These are phyloP conservation scores for Carettochelys insculpta DNA, from an alignment of 2,113 vertebrate genomes.

Conservation along the genomic window DNA sequence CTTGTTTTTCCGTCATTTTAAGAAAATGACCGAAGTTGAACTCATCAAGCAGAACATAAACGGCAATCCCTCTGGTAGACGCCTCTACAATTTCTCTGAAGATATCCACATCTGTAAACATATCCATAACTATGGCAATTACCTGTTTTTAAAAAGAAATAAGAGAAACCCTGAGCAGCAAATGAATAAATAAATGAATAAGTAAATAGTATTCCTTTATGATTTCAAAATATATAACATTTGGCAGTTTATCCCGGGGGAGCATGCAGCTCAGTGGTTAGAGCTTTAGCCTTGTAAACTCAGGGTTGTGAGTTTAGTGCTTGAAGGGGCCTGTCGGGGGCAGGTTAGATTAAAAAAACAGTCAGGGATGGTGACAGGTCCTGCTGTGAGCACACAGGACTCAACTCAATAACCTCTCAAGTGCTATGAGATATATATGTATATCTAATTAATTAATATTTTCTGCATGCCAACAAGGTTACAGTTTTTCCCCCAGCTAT, in stretches of 20 bases:
- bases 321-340: too few relatives aligned
- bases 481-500: not conserved
- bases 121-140: conserved; percentile 93
- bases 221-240: not conserved
- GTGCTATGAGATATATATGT: too few relatives aligned
- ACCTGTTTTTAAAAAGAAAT: conserved; percentile 79
- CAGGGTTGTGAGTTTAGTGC: too few relatives aligned
- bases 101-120: conserved; percentile 95
- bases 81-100: conserved; percentile 94
- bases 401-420: too few relatives aligned
- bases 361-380: too few relatives aligned
- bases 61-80: conserved; percentile 85
- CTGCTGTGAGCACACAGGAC: too few relatives aligned
- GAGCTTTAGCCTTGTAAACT: too few relatives aligned
- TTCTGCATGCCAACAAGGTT: not conserved
- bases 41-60: conserved; percentile 92
- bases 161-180: conserved; percentile 18
- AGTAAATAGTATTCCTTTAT: not conserved
- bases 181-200: too few relatives aligned
- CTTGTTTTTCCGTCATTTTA: conserved; percentile 89
- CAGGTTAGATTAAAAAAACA: too few relatives aligned
- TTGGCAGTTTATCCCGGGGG: too few relatives aligned
- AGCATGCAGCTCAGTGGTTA: too few relatives aligned
- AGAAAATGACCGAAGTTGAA: conserved; percentile 88
- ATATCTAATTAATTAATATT: not conserved